Conservation (phyloP, 1,140 invertebrate species). For the Ditylenchus dipsaci region DNA sequence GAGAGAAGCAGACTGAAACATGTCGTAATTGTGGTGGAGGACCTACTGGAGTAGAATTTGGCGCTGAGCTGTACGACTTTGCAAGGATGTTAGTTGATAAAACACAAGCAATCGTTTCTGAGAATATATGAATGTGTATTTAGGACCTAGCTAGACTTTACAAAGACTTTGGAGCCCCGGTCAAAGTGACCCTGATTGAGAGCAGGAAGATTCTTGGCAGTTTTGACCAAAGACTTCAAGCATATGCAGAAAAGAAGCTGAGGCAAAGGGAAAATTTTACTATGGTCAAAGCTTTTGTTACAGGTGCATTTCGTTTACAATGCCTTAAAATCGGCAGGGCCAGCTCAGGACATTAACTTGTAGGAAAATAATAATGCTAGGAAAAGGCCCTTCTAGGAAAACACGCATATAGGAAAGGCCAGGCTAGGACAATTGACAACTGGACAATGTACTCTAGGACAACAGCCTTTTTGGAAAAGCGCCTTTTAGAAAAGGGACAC, state of each 20-base stretch:
- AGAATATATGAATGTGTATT: not conserved
- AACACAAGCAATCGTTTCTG: no score
- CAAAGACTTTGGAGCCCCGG: constrained; percentile 43
- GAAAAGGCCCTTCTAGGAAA: no score
- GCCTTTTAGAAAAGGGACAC: no score
- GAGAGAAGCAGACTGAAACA: constrained; percentile 59
- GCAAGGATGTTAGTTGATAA: constrained; percentile 57
- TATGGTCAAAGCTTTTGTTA: constrained; percentile 55
- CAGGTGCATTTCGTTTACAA: constrained; percentile 47
- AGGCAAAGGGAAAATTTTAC: constrained; percentile 54
- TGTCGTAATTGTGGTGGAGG: constrained; percentile 61
- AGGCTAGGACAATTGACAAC: no score
- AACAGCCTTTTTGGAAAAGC: no score
- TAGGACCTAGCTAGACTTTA: constrained; percentile 58
- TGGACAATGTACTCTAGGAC: no score
- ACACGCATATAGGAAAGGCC: no score
- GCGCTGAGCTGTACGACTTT: constrained; percentile 62
- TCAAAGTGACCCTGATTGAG: constrained; percentile 59
- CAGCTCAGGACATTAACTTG: no score
- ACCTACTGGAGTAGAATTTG: constrained; percentile 62
- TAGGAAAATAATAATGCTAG: no score
- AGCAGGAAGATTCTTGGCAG: constrained; percentile 57
- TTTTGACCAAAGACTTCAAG: constrained; percentile 58
- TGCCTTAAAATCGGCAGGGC: no score
- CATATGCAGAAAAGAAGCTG: constrained; percentile 60